Conservation (phyloP, 1,140 invertebrate species). For the Cepaea nemoralis region DNA sequence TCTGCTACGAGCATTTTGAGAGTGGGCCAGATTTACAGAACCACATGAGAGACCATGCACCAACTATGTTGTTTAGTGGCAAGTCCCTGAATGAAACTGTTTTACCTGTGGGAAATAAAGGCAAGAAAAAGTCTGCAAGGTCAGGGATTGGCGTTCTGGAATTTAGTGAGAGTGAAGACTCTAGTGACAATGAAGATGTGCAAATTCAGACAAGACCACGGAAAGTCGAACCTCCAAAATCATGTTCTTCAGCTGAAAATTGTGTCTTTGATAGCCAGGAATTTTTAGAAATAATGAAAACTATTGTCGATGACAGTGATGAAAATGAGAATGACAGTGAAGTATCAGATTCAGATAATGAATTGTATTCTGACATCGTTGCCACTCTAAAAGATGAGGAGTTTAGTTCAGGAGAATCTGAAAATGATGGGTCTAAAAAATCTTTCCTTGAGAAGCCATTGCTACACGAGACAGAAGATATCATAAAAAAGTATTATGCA, state of each 20-base stretch:
- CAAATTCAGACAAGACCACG: not conserved
- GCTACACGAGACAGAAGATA: not conserved
- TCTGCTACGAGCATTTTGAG: not conserved
- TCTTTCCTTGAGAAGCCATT: not conserved
- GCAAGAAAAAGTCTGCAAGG: not conserved
- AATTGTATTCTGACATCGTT: not conserved
- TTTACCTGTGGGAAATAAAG: not conserved
- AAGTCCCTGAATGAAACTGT: not conserved
- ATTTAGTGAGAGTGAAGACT: not conserved
- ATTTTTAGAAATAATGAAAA: conserved; percentile 28
- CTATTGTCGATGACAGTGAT: conserved; percentile 4
- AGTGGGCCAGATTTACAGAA: not conserved
- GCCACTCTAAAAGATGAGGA: not conserved
- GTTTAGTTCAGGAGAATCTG: conserved; percentile 11
- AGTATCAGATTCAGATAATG: not conserved
- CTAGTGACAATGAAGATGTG: not conserved
- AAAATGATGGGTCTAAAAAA: conserved; percentile 16
- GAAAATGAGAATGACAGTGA: conserved; percentile 12
- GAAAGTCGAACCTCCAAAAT: not conserved
- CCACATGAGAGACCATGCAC: conserved; percentile 15
- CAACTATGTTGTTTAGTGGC: conserved; percentile 28
- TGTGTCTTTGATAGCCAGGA: not conserved
- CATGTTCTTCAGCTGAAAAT: not conserved
- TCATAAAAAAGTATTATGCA: conserved; percentile 17
- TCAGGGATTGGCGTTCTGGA: not conserved